Percentiles rank a stretch among this genome's conserved stretches.
phyloP scores from a whole-genome alignment of 1,140 invertebrate genomes.

The Homalodisca vitripennis region DNA sequence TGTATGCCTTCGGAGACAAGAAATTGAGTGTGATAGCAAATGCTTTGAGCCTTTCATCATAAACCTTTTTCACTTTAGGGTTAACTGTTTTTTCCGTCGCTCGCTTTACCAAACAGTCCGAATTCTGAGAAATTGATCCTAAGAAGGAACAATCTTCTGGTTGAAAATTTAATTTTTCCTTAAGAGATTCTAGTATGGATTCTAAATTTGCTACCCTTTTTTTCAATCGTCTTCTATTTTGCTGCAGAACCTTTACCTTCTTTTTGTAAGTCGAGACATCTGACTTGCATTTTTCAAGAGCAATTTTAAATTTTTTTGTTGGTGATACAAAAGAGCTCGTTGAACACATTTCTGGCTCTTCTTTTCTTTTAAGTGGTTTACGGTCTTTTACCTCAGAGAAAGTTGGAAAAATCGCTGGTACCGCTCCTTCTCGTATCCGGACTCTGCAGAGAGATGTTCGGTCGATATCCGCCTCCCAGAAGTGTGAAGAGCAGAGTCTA shows the following conservation, averaged over 20 bases:
- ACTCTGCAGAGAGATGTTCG: slow-evolving; percentile 27
- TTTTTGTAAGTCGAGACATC: slow-evolving; percentile 22
- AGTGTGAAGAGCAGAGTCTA: slow-evolving; percentile 32
- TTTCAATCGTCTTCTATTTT: slow-evolving; percentile 13
- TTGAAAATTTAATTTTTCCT: slow-evolving; percentile 28
- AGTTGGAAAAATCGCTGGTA: slow-evolving; percentile 32
- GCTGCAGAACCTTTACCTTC: slow-evolving; percentile 18
- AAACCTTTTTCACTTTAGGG: slow-evolving; percentile 31
- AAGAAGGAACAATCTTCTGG: slow-evolving; percentile 26
- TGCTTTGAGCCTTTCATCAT: slow-evolving; percentile 24
- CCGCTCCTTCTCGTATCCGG: slow-evolving; percentile 30
- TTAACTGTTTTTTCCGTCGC: slow-evolving; percentile 18
- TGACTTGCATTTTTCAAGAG: too few relatives aligned
- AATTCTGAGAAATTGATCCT: slow-evolving; percentile 20
- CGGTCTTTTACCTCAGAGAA: slow-evolving; percentile 32
- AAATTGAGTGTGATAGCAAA: slow-evolving; percentile 49
- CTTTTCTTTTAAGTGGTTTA: too few relatives aligned
- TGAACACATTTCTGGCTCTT: too few relatives aligned
- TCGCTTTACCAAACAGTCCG: slow-evolving; percentile 26
- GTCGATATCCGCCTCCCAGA: slow-evolving; percentile 35
- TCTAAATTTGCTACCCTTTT: slow-evolving; percentile 26
- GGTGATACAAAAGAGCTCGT: too few relatives aligned
- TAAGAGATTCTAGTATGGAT: slow-evolving; percentile 5
- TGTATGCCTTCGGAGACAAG: slow-evolving; percentile 47
- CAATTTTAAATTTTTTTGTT: too few relatives aligned